phyloP scores from a whole-genome alignment of 1,140 invertebrate species.

The Aphidius ervi region DNA sequence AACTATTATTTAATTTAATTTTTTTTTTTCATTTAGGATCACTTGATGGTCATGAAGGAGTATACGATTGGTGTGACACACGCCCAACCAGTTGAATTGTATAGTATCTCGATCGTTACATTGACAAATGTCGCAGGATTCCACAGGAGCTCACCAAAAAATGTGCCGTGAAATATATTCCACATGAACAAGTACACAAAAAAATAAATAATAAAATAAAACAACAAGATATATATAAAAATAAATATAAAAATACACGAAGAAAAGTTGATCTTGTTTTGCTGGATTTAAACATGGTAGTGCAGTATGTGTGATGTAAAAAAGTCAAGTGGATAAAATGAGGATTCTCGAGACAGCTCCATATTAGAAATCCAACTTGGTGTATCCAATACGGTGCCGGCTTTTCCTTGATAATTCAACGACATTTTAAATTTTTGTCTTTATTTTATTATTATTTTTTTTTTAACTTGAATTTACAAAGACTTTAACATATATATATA shows the following conservation, averaged over 20 bases:
- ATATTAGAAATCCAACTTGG: slow-evolving; percentile 24
- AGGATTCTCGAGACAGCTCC: slow-evolving; percentile 13
- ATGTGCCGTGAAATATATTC: background rate
- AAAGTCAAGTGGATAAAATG: slow-evolving; percentile 18
- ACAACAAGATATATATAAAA: background rate
- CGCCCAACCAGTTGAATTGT: slow-evolving; percentile 17
- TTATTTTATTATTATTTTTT: slow-evolving; percentile 10
- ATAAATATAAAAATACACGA: slow-evolving; percentile 1
- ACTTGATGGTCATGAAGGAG: too few relatives aligned
- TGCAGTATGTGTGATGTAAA: slow-evolving; percentile 6
- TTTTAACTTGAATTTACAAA: background rate
- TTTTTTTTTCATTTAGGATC: too few relatives aligned
- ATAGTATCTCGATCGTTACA: slow-evolving; percentile 14
- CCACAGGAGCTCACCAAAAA: slow-evolving; percentile 14
- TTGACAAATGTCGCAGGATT: slow-evolving; percentile 24
- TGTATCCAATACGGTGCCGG: slow-evolving; percentile 34
- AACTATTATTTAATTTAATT: too few relatives aligned
- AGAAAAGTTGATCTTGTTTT: slow-evolving; percentile 3
- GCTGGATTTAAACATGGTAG: background rate
- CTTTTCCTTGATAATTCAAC: slow-evolving; percentile 26
- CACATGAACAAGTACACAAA: background rate
- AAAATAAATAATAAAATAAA: background rate
- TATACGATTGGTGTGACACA: slow-evolving; percentile 4
- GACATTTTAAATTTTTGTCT: slow-evolving; percentile 4
- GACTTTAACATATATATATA: too few relatives aligned